These are phyloP conservation scores for Phortica variegata DNA, from an alignment of 1,140 invertebrate species.

Conservation along the genomic window DNA sequence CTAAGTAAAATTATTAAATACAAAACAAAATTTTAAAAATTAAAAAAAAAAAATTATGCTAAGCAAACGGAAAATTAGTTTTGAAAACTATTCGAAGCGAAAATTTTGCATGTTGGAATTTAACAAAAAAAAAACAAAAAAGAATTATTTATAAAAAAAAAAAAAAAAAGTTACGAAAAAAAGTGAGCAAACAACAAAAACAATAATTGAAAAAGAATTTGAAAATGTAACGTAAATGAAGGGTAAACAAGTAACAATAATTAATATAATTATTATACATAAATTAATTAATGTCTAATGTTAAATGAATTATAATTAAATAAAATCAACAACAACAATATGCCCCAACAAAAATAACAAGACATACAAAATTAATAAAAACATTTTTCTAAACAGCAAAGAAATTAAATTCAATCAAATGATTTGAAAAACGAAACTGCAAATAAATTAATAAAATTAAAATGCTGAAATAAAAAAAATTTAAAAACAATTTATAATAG, in stretches of 20 bases:
- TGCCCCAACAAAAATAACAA: not conserved
- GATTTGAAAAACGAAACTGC: not conserved
- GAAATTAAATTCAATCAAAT: constrained; percentile 5
- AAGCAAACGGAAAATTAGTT: constrained; percentile 26
- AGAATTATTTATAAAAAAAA: constrained; percentile 11
- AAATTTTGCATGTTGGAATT: too few relatives aligned
- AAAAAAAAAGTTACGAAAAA: constrained; percentile 3
- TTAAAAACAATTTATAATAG: constrained; percentile 5
- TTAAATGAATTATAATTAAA: constrained; percentile 12
- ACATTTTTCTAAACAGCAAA: constrained; percentile 4
- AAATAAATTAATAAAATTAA: not conserved
- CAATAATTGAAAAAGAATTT: constrained; percentile 2
- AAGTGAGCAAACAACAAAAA: not conserved
- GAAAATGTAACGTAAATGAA: constrained; percentile 6
- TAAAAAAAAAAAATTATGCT: constrained; percentile 3
- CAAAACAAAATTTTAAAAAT: constrained; percentile 11
- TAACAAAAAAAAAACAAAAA: constrained; percentile 21
- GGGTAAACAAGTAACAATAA: constrained; percentile 21
- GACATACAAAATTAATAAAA: constrained; percentile 2
- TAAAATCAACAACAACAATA: not conserved
- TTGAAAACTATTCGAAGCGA: constrained; percentile 24
- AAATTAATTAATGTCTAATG: constrained; percentile 21
- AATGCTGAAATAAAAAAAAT: not conserved
- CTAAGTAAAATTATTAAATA: constrained; percentile 14
- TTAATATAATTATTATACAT: constrained; percentile 5